Conservation (phyloP, 2,797 vertebrate genomes). For the Notoglanidium macrostoma region DNA sequence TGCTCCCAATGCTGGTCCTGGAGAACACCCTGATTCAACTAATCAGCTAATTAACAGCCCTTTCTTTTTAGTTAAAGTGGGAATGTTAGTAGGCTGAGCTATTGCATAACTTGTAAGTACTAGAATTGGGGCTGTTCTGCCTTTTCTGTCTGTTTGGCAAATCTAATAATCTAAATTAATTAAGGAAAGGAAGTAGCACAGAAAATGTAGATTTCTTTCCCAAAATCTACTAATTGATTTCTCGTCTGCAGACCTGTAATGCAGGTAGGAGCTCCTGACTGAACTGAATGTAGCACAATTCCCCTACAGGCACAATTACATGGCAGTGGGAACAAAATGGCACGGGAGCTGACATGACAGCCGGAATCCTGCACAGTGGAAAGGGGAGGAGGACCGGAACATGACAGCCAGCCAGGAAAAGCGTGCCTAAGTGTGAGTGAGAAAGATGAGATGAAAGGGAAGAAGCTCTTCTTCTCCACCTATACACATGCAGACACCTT, state of each 20-base stretch:
- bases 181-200: background rate
- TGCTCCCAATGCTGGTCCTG: background rate
- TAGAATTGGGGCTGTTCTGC: background rate
- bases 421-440: conserved; percentile 17
- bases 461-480: conserved; percentile 47
- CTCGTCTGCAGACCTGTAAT: background rate
- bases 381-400: conserved; percentile 24
- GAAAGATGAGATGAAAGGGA: conserved; percentile 39
- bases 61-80: background rate
- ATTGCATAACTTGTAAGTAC: background rate
- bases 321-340: conserved; percentile 38
- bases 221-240: conserved; percentile 3
- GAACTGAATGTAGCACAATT: conserved; percentile 33
- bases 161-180: background rate
- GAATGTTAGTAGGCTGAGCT: background rate
- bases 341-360: conserved; percentile 37
- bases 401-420: conserved; percentile 36
- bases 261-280: conserved; percentile 33
- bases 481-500: conserved; percentile 40
- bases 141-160: background rate
- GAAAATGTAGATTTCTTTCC: background rate
- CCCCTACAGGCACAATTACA: conserved; percentile 36
- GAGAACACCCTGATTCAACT: background rate
- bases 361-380: conserved; percentile 31
- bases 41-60: background rate